Evolutionary conservation across 2,888 invertebrate genomes (phyloP).

Genomic region (Oxyteleia sp.): DNA sequence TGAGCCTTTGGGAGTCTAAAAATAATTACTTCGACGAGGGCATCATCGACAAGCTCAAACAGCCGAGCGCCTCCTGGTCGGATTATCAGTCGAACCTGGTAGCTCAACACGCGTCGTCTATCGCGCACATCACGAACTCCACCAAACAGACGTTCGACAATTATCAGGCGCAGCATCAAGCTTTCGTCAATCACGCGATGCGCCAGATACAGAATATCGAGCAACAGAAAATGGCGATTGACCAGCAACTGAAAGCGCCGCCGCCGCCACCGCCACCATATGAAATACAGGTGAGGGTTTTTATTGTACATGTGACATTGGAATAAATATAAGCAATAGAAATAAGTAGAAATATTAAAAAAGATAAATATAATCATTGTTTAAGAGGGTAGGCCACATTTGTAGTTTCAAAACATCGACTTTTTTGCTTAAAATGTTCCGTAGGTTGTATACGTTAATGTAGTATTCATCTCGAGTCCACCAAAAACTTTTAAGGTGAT

Average conservation of each 20-base stretch:
- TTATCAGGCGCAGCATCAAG: slow-evolving; percentile 97
- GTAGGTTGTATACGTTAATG: too few relatives aligned
- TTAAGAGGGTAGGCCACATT: too few relatives aligned
- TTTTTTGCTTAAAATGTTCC: too few relatives aligned
- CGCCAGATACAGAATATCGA: slow-evolving; percentile 95
- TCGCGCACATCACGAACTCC: slow-evolving; percentile 92
- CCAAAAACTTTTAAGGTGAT: too few relatives aligned
- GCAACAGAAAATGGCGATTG: slow-evolving; percentile 92
- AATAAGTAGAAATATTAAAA: too few relatives aligned
- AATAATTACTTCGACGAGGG: slow-evolving; percentile 94
- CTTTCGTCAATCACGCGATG: slow-evolving; percentile 96
- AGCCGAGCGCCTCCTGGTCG: slow-evolving; percentile 95
- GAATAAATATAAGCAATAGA: too few relatives aligned
- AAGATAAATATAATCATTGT: too few relatives aligned
- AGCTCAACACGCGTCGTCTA: slow-evolving; percentile 93
- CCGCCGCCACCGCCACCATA: slow-evolving; percentile 88
- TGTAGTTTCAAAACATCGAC: too few relatives aligned
- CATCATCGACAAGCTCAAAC: slow-evolving; percentile 95
- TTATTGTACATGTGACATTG: too few relatives aligned
- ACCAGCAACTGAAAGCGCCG: slow-evolving; percentile 88
- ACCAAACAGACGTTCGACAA: slow-evolving; percentile 95
- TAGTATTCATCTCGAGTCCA: too few relatives aligned
- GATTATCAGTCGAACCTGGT: slow-evolving; percentile 95
- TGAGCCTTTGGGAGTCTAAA: slow-evolving; percentile 99
- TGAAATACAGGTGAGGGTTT: too few relatives aligned